phyloP scores from a whole-genome alignment of 37 sponge, comb jelly and placozoan genomes.

The Petrosia ficiformis region DNA sequence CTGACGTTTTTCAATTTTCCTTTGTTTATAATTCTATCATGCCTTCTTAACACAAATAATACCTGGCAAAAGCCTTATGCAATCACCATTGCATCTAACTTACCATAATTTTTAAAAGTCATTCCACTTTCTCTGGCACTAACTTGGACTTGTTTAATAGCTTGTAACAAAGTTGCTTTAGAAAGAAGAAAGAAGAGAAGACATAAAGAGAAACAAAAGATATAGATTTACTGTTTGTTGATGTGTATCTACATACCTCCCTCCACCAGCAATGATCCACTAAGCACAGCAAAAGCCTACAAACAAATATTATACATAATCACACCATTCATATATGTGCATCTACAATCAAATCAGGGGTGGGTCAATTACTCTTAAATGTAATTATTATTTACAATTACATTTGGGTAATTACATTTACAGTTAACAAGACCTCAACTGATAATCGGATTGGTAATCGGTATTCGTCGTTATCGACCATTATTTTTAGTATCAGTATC shows the following conservation, averaged over 20 bases:
- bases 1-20: too few relatives aligned
- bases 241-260: conserved; percentile 51
- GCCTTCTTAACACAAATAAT: too few relatives aligned
- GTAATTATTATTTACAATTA: too few relatives aligned
- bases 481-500: too few relatives aligned
- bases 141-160: conserved; percentile 73
- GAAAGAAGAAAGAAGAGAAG: not conserved
- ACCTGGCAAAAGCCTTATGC: too few relatives aligned
- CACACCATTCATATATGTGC: not conserved
- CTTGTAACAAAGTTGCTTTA: conserved; percentile 72
- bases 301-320: conserved; percentile 8
- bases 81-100: too few relatives aligned
- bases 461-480: too few relatives aligned
- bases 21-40: too few relatives aligned
- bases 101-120: conserved; percentile 87
- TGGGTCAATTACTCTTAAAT: too few relatives aligned
- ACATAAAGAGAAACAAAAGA: not conserved
- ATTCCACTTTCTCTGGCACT: conserved; percentile 75
- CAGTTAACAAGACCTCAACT: too few relatives aligned
- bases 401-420: too few relatives aligned
- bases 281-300: conserved; percentile 80
- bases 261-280: conserved; percentile 79
- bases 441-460: too few relatives aligned
- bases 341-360: not conserved
- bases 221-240: not conserved